Base-by-base conservation (phyloP, 1,140 invertebrate genomes). In the Akabosia matsudoensis region DNA sequence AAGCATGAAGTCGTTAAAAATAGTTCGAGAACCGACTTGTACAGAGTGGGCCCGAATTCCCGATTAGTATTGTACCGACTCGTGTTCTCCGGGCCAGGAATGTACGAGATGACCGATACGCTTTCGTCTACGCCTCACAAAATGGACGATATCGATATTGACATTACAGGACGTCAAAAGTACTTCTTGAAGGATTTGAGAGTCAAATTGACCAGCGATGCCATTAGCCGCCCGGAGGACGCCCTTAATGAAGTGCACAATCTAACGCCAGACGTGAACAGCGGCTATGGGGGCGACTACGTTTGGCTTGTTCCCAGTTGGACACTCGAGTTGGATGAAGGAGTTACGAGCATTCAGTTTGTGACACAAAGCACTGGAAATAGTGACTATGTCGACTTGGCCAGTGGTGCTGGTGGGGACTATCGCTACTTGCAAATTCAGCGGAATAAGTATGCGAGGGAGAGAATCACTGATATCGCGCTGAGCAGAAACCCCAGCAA, bases 101-200 rank as follows among this genome's bases (percentile, higher is more conserved):
- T 64, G 10, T 14, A 22, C 24, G 7, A 64, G 10, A 28, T 22
- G 7, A 64, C 56, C 7, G 56, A 64, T 64, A 22, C 56, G 4
- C 13, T 64, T 10, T 64, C 56, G 10, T n/a, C n/a, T n/a, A n/a
- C n/a, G n/a, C n/a, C n/a, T n/a, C n/a, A n/a, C n/a, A n/a, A n/a
- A n/a, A n/a, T n/a, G n/a, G n/a, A n/a, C n/a, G n/a, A n/a, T n/a
- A n/a, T n/a, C n/a, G n/a, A n/a, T n/a, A n/a, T n/a, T n/a, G n/a
- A n/a, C n/a, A n/a, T n/a, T n/a, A n/a, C n/a, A n/a, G n/a, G n/a
- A n/a, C n/a, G n/a, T n/a, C n/a, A n/a, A n/a, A n/a, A n/a, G n/a
- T n/a, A n/a, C n/a, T n/a, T n/a, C n/a, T n/a, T n/a, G n/a, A n/a
- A 64, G 56, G 56, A 28, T 14, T 64, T 64, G 56, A 64, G 4